Evolutionary conservation across 2,113 vertebrate species (phyloP).

Genomic region (Australoheros scitulus): DNA sequence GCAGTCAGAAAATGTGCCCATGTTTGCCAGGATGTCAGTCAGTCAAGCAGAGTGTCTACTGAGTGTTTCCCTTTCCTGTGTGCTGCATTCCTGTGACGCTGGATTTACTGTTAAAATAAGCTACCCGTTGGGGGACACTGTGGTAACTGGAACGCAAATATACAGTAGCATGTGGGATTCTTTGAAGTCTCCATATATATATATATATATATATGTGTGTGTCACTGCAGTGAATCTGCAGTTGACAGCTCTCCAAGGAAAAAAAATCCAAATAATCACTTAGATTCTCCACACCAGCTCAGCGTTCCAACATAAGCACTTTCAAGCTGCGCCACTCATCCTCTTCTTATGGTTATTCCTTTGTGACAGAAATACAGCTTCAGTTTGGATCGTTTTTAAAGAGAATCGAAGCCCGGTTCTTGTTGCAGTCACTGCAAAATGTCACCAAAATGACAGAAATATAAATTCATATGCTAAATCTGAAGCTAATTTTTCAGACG

Average conservation of each 20-base stretch:
- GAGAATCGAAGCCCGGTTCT: background rate
- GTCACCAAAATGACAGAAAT: background rate
- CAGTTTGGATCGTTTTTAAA: constrained; percentile 2
- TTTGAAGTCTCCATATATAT: background rate
- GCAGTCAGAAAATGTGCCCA: background rate
- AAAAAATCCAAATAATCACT: background rate
- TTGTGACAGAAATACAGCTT: background rate
- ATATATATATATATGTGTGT: background rate
- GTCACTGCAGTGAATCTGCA: background rate
- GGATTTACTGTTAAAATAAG: background rate
- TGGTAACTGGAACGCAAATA: background rate
- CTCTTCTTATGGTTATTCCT: background rate
- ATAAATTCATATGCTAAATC: background rate
- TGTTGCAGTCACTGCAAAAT: background rate
- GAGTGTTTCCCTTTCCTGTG: background rate
- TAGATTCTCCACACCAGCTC: background rate
- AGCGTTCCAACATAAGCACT: background rate
- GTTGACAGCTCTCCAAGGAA: background rate
- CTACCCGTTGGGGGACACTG: background rate
- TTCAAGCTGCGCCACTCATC: background rate
- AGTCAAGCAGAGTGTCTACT: background rate
- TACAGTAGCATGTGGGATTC: background rate
- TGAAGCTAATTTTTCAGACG: background rate
- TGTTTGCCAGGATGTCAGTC: background rate
- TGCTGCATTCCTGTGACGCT: background rate